Percentiles rank a stretch among this genome's conserved stretches.
phyloP scores from a whole-genome alignment of 2,113 vertebrate species.

The Notarius quadriscutis region DNA sequence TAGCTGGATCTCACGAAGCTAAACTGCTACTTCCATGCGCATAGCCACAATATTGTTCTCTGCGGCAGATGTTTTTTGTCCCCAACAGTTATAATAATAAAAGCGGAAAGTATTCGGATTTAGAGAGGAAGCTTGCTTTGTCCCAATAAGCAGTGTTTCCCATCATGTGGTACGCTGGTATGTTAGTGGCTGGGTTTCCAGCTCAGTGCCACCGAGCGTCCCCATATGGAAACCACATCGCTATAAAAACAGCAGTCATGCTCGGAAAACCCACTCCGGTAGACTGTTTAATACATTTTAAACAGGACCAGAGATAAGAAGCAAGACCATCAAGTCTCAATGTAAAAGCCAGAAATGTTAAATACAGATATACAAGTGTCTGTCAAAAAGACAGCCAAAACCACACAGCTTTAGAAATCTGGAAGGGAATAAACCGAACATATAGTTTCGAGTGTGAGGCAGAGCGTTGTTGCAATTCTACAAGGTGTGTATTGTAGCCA shows the following conservation, averaged over 20 bases:
- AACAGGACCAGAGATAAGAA: slow-evolving; percentile 19
- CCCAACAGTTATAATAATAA: slow-evolving; percentile 25
- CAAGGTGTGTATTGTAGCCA: slow-evolving; percentile 12
- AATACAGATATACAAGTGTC: background rate
- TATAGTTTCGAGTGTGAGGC: slow-evolving; percentile 26
- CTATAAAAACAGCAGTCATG: slow-evolving; percentile 37
- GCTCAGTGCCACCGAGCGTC: slow-evolving; percentile 35
- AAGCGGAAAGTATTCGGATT: slow-evolving; percentile 21
- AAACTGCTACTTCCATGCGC: slow-evolving; percentile 29
- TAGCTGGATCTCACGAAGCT: background rate
- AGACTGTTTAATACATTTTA: slow-evolving; percentile 31
- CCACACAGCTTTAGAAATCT: background rate
- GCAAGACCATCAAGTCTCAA: slow-evolving; percentile 6
- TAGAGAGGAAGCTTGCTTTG: slow-evolving; percentile 3
- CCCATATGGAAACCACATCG: slow-evolving; percentile 42
- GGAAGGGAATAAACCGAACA: background rate
- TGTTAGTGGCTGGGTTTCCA: slow-evolving; percentile 26
- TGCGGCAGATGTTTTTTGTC: slow-evolving; percentile 30
- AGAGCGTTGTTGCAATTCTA: background rate
- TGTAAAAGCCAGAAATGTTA: slow-evolving; percentile 15
- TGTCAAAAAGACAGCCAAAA: slow-evolving; percentile 8
- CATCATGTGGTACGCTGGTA: slow-evolving; percentile 42
- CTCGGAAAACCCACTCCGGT: slow-evolving; percentile 14
- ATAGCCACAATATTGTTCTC: slow-evolving; percentile 44
- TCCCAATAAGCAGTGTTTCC: slow-evolving; percentile 15